Conservation (phyloP, 2,888 invertebrate species). For the Drosophila macrospina region DNA sequence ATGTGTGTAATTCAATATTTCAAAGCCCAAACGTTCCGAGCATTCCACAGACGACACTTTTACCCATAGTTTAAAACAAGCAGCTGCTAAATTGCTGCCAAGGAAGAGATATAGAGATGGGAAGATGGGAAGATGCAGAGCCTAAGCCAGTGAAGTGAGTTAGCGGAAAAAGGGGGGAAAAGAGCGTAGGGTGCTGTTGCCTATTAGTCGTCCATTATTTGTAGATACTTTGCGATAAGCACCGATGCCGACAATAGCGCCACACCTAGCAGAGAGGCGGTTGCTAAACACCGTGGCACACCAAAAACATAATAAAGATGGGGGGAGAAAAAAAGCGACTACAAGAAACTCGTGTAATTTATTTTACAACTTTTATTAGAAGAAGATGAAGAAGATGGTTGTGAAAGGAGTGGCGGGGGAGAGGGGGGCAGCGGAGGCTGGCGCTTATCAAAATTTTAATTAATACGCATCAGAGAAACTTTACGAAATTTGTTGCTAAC, state of each 20-base stretch:
- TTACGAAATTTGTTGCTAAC: constrained; percentile 69
- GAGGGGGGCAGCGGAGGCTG: constrained; percentile 16
- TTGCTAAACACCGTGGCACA: constrained; percentile 24
- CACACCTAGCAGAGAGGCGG: constrained; percentile 61
- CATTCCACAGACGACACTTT: constrained; percentile 61
- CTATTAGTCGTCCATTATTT: constrained; percentile 79
- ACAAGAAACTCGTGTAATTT: constrained; percentile 75
- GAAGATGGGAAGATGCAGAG: too few relatives aligned
- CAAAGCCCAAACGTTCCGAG: constrained; percentile 40
- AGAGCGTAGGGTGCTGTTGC: constrained; percentile 44
- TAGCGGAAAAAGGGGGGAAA: constrained; percentile 16
- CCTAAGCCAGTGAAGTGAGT: constrained; percentile 3
- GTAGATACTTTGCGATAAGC: constrained; percentile 78
- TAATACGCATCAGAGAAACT: constrained; percentile 80
- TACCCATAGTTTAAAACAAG: constrained; percentile 50
- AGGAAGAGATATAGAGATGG: constrained; percentile 24
- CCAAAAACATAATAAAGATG: constrained; percentile 27
- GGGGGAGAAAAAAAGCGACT: too few relatives aligned
- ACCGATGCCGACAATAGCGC: constrained; percentile 63
- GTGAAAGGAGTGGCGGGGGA: too few relatives aligned
- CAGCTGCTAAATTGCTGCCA: constrained; percentile 58
- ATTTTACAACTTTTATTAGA: constrained; percentile 74
- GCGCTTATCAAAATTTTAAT: constrained; percentile 80
- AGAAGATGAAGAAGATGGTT: constrained; percentile 9
- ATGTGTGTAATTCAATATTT: constrained; percentile 48